Percentiles rank a stretch among this genome's conserved stretches.
Conservation (phyloP, 2,888 invertebrate genomes). For the Chelonus formosanus region DNA sequence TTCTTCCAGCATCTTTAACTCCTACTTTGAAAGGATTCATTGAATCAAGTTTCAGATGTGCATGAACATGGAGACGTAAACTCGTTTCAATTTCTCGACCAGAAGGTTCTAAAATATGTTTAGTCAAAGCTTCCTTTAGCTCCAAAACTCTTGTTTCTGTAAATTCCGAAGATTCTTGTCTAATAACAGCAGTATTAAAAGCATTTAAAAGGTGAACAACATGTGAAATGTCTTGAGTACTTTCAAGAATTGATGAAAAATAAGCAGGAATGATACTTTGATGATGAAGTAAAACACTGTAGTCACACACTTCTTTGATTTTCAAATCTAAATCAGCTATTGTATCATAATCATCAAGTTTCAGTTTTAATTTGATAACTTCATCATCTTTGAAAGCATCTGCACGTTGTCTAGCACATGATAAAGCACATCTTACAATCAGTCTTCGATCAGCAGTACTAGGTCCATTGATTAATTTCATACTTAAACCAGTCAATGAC, state of each 20-base stretch:
- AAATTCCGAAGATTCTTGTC: slow-evolving; percentile 47
- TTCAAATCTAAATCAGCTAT: slow-evolving; percentile 54
- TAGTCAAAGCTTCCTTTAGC: slow-evolving; percentile 66
- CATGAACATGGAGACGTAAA: slow-evolving; percentile 89
- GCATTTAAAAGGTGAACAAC: slow-evolving; percentile 56
- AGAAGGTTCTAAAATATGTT: slow-evolving; percentile 74
- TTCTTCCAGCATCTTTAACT: slow-evolving; percentile 72
- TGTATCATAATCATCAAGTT: slow-evolving; percentile 59
- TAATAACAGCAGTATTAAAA: slow-evolving; percentile 51
- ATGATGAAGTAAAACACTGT: slow-evolving; percentile 58
- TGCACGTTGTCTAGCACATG: slow-evolving; percentile 67
- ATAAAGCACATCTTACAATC: slow-evolving; percentile 74
- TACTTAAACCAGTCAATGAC: slow-evolving; percentile 54
- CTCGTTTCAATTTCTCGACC: slow-evolving; percentile 92
- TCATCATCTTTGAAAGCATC: slow-evolving; percentile 61
- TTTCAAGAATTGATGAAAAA: slow-evolving; percentile 51
- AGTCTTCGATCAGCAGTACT: slow-evolving; percentile 73
- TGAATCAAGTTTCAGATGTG: slow-evolving; percentile 82
- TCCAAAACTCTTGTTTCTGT: slow-evolving; percentile 44
- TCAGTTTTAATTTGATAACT: slow-evolving; percentile 70
- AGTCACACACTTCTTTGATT: slow-evolving; percentile 53
- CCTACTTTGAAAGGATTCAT: slow-evolving; percentile 75
- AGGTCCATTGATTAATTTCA: slow-evolving; percentile 63
- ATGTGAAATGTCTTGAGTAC: slow-evolving; percentile 54
- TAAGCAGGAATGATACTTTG: slow-evolving; percentile 61